Evolutionary conservation across 2,113 vertebrate species (phyloP).

Genomic region (Thinocorus orbignyianus): DNA sequence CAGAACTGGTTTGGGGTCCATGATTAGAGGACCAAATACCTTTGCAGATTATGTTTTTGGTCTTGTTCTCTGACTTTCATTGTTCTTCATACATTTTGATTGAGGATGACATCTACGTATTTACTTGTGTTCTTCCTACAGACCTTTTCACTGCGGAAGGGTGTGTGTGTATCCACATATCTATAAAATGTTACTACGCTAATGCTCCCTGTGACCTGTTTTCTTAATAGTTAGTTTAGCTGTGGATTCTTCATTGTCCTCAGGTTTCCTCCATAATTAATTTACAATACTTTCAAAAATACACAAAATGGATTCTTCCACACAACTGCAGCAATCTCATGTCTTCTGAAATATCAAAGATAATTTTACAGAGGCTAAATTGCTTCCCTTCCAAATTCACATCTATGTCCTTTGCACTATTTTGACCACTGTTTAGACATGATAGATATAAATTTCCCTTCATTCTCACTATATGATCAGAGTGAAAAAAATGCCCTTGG

Average conservation of each 20-base stretch:
- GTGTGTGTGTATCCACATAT: background rate
- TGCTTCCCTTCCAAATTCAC: background rate
- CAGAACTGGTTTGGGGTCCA: background rate
- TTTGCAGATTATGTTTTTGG: background rate
- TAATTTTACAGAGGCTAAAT: background rate
- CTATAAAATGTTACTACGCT: background rate
- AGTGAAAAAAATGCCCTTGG: background rate
- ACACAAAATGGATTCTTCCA: rapidly evolving
- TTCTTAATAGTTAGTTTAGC: background rate
- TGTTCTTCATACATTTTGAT: background rate
- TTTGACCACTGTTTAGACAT: background rate
- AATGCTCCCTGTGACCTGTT: background rate
- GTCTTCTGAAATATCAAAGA: background rate
- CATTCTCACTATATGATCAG: background rate
- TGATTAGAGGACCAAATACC: background rate
- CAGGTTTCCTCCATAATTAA: background rate
- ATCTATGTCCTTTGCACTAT: background rate
- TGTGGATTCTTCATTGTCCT: background rate
- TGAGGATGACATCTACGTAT: background rate
- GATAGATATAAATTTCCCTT: background rate
- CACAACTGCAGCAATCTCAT: background rate
- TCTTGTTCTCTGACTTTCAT: background rate
- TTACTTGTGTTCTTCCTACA: background rate
- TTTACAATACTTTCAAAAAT: background rate
- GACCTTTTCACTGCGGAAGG: background rate